Evolutionary conservation across 2,797 vertebrate species (phyloP), one percentile per base, ranked within the genome.

Genomic region (Anguilla anguilla): DNA sequence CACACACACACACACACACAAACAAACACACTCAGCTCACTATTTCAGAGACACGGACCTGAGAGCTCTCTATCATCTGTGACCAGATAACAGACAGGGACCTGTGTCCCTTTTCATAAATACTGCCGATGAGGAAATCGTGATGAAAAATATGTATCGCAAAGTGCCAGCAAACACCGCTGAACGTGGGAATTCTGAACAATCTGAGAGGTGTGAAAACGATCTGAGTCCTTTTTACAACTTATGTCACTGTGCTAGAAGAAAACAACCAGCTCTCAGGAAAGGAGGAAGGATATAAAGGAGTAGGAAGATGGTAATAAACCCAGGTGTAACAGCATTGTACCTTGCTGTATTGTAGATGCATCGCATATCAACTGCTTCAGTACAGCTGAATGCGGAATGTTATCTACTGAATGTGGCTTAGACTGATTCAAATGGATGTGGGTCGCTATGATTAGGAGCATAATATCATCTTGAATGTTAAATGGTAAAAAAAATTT

Each of bases 1-100:
- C 31, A 43, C 31, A 79, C 74, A 79, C 35, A n/a, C 79, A 51
- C 79, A 28, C 19, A 79, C 74, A 79, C 13, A 77, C 74, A 22
- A 39, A 79, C 35, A 79, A 39, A 79, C 35, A 79, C 17, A 43
- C 19, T 17, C 72, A 35, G 31, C 3, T n/a, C 22, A 19, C 59
- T 95, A 92, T 93, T 92, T 85, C 89, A 67, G 92, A 94, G 92
- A 88, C 91, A 90, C 89, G 19, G 91, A 89, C 69, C 69, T 88
- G 91, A 85, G 89, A 92, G 85, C 31, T 94, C 93, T 94, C 93
- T 87, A 89, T 61, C 91, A 94, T 46, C 90, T 91, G 49, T 90
- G 90, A 92, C 90, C 2, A 90, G 91, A 90, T 95, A 95, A 94
- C 92, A 93, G 90, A 91, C 92, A 92, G 90, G 91, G 94, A 93